These are phyloP conservation scores for Taeniopygia guttata DNA, from an alignment of 2,797 vertebrate genomes.

Conservation along the genomic window DNA sequence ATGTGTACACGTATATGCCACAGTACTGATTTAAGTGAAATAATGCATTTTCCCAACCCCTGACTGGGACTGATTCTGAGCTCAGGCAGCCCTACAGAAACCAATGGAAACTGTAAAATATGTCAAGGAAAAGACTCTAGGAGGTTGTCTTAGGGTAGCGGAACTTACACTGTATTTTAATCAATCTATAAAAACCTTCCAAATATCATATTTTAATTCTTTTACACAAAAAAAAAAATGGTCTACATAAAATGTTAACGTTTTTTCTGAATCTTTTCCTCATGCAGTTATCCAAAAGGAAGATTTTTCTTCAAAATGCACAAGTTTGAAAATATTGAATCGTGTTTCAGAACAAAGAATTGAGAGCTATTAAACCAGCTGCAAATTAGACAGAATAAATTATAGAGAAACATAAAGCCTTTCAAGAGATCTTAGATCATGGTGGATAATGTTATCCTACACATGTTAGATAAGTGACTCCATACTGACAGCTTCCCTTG, in stretches of 20 bases:
- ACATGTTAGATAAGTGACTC: constrained; percentile 1
- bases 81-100: constrained; percentile 78
- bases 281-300: neutral
- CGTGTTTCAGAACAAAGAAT: constrained; percentile 38
- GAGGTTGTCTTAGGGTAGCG: constrained; percentile 45
- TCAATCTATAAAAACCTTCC: neutral
- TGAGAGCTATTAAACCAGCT: constrained; percentile 33
- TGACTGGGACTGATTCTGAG: constrained; percentile 77
- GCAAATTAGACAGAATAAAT: constrained; percentile 43
- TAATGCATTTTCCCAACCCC: constrained; percentile 72
- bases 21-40: constrained; percentile 84
- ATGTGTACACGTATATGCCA: constrained; percentile 62
- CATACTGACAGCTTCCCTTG: constrained; percentile 17
- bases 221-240: constrained; percentile 26
- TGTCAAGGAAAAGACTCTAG: constrained; percentile 71
- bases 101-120: constrained; percentile 67
- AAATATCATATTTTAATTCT: neutral
- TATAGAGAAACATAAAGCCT: constrained; percentile 37
- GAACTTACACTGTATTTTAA: constrained; percentile 18
- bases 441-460: constrained; percentile 9
- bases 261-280: constrained; percentile 9
- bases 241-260: neutral
- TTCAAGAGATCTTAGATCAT: constrained; percentile 50
- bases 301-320: neutral
- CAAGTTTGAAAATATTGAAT: neutral